Evolutionary conservation across 2,888 invertebrate genomes (phyloP), one percentile per base, ranked within the genome.

Genomic region (Acronicta psi): DNA sequence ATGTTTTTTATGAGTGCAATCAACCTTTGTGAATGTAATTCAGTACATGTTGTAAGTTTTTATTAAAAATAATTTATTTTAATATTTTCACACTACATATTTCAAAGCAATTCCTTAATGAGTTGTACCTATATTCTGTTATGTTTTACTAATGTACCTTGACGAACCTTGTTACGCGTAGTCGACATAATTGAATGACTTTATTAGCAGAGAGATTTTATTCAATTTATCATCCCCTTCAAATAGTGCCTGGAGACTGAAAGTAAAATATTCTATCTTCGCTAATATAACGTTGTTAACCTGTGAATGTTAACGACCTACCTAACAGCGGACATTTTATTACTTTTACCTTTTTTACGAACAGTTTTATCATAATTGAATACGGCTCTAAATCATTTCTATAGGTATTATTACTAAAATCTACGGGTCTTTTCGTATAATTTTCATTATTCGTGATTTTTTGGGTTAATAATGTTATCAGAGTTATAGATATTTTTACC

Each of bases 261-360:
- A 69, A 56, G 55, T 42, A 53, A 62, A 66, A 66, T 69, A 66
- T 61, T 76, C 53, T 52, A 60, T 63, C 52, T 68, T 58, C 43
- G 40, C 59, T 64, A 62, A 44, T 56, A 36, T 65, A 62, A 76
- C 49, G 42, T 51, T 53, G 56, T 76, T 62, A 69, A 40, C 18
- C 53, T 17, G 46, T 58, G 65, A 73, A 73, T 76, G 59, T 59
- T 69, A 76, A 69, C 46, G 57, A 65, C 41, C 44, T 53, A 56
- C 45, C 59, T 60, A 59, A 60, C 63, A 44, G 46, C 64, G 34
- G 25, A 51, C 31, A 59, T 56, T 67, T 72, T 60, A 56, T 60
- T 59, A 54, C 46, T 25, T 46, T 59, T 23, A 38, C 20, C 41
- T 37, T 52, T 70, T 41, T 54, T 41, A 23, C 31, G 50, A 53